Evolutionary conservation across 1,140 invertebrate species (phyloP), one percentile per base, ranked within the genome.

Genomic region (Thalassaphorura encarpata): DNA sequence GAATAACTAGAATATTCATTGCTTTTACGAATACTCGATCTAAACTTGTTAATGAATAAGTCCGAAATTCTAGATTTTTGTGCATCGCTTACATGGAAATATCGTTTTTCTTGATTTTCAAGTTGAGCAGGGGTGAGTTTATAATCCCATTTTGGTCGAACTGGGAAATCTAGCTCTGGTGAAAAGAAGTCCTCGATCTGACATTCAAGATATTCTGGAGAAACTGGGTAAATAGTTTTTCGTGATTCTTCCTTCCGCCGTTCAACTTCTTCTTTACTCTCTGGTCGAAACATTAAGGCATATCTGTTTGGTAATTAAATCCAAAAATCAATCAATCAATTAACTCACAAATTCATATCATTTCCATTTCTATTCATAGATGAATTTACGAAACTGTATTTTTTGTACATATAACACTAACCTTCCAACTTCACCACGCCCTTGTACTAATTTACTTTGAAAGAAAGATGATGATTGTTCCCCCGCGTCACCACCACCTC

Each of bases 81-180:
- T 11, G 23, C 18, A 36, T 24, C 19, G 5, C 18, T 16, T 4
- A 21, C 33, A 68, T n/a, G n/a, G n/a, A 88, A 88, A 73, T 88
- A 88, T 67, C 72, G 76, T 66, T 84, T 80, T 70, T 90, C 87
- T 67, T 77, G 79, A 4, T 73, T 72, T 55, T 92, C 85, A 11
- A 95, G 70, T 47, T 82, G 71, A 28, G 83, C 78, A 58, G 80
- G 81, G 2, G 75, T 76, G 77, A 85, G 82, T 8, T 73, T 75
- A 67, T 82, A 84, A 67, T 82, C 77, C 89, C 89, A 94, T 0
- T 77, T 69, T 2, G 89, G 89, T 64, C 90, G 72, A 61, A 82
- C 83, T 0, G 90, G 89, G 70, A 93, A 89, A 62, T 85, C 80
- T 19, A 89, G 70, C 5, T 79, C 82, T 1, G 75, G 67, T n/a